Evolutionary conservation across 2,888 invertebrate genomes (phyloP).

Genomic region (Kryphioiulus occultus): DNA sequence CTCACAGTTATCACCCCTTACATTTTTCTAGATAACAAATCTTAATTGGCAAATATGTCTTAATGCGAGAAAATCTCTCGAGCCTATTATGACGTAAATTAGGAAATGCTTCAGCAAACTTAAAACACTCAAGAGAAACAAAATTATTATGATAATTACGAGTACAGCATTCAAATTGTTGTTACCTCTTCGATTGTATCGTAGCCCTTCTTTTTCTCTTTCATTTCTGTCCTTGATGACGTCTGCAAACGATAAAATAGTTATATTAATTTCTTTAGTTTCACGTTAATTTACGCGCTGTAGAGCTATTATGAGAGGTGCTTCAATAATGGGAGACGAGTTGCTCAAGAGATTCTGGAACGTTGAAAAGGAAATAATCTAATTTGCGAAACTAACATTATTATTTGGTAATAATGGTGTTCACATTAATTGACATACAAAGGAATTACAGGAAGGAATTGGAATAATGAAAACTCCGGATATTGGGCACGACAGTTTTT

Average conservation of each 20-base stretch:
- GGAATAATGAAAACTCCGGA: background rate
- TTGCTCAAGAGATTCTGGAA: too few species aligned
- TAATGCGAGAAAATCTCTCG: too few species aligned
- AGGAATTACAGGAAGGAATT: background rate
- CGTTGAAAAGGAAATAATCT: too few species aligned
- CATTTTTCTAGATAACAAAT: too few species aligned
- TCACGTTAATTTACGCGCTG: too few species aligned
- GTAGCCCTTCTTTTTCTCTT: conserved; percentile 52
- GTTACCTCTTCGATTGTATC: conserved; percentile 54
- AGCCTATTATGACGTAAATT: background rate
- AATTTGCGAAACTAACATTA: too few species aligned
- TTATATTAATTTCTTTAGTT: background rate
- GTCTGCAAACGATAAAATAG: conserved; percentile 52
- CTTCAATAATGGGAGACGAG: too few species aligned
- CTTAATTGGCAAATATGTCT: too few species aligned
- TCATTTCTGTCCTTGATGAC: conserved; percentile 47
- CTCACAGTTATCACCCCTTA: too few species aligned
- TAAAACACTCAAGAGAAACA: background rate
- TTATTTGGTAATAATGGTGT: too few species aligned
- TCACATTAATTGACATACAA: background rate
- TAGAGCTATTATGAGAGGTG: too few species aligned
- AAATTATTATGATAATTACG: background rate
- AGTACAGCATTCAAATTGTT: background rate
- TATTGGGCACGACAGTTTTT: background rate
- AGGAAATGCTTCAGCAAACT: background rate